Evolutionary conservation across 1,140 invertebrate species (phyloP), one percentile per base, ranked within the genome.

Genomic region (Periplaneta americana): DNA sequence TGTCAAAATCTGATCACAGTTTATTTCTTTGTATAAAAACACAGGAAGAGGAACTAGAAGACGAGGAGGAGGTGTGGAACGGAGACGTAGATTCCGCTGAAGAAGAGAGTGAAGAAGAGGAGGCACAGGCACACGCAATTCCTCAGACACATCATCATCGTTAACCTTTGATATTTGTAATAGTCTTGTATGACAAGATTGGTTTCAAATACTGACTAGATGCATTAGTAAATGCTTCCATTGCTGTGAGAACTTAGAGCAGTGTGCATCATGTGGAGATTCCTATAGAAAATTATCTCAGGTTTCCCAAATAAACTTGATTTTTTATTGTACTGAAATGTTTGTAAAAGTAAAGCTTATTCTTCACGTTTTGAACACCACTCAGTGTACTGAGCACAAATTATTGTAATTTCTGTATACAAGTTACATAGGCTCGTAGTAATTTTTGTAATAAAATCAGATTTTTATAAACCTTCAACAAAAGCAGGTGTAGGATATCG

Each of bases 1-100:
- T 5, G 5, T 77, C n/a, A n/a, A n/a, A n/a, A n/a, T n/a, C n/a
- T n/a, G n/a, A n/a, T n/a, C n/a, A n/a, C n/a, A n/a, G n/a, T n/a
- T n/a, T n/a, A n/a, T n/a, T n/a, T n/a, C n/a, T n/a, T n/a, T n/a
- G n/a, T n/a, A n/a, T n/a, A n/a, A n/a, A n/a, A n/a, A n/a, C n/a
- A 33, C 36, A 80, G 79, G 75, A 39, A 37, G 74, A 80, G 22
- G 79, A 48, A n/a, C 32, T 37, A 35, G 75, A 82, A 18, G 57
- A 81, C 1, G 35, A 81, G 32, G 48, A 80, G 32, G 57, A 80
- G 33, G 76, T 80, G 80, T 80, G 80, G 80, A 81, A 81, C 77
- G 80, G 80, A 78, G 80, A 81, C 13, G 34, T 81, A 13, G 39
- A 34, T 32, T 81, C 80, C 22, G 80, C 32, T 31, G 80, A 81